A percentile compares a stretch with the other conserved stretches of the same genome.
Evolutionary conservation across 1,140 invertebrate genomes (phyloP).

Genomic region (Neodiprion virginianus): DNA sequence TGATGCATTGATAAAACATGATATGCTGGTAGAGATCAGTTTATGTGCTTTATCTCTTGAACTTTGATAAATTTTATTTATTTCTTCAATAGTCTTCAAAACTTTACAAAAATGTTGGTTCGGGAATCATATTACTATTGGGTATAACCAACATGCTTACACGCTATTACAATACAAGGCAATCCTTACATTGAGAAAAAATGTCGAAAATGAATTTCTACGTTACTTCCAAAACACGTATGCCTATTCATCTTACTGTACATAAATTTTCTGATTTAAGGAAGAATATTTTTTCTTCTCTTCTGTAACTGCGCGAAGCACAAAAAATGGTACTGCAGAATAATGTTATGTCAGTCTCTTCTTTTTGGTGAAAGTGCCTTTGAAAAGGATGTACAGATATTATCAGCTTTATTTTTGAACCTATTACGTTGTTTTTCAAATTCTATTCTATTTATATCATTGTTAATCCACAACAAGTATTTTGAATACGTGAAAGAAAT

Average conservation of each 20-base stretch:
- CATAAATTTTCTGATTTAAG: no score
- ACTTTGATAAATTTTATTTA: neutral
- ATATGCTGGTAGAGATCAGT: no score
- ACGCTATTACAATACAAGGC: neutral
- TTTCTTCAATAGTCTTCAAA: neutral
- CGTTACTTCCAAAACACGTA: no score
- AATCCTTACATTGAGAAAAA: neutral
- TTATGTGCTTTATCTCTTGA: no score
- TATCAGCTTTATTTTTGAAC: slow-evolving; percentile 28
- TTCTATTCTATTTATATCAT: slow-evolving; percentile 2
- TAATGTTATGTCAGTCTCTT: slow-evolving; percentile 10
- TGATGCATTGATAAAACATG: no score
- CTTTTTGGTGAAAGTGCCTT: slow-evolving; percentile 33
- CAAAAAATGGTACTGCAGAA: neutral
- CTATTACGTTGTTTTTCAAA: slow-evolving; percentile 17
- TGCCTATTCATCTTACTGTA: no score
- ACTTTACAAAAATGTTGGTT: neutral
- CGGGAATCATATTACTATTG: neutral
- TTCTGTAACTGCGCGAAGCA: neutral
- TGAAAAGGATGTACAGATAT: slow-evolving; percentile 17
- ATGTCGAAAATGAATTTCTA: neutral
- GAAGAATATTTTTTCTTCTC: no score
- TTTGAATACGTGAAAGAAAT: neutral
- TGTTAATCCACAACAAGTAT: neutral
- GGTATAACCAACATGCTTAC: neutral